These are phyloP conservation scores for Falco berigora DNA, from an alignment of 2,797 vertebrate species.

Conservation along the genomic window DNA sequence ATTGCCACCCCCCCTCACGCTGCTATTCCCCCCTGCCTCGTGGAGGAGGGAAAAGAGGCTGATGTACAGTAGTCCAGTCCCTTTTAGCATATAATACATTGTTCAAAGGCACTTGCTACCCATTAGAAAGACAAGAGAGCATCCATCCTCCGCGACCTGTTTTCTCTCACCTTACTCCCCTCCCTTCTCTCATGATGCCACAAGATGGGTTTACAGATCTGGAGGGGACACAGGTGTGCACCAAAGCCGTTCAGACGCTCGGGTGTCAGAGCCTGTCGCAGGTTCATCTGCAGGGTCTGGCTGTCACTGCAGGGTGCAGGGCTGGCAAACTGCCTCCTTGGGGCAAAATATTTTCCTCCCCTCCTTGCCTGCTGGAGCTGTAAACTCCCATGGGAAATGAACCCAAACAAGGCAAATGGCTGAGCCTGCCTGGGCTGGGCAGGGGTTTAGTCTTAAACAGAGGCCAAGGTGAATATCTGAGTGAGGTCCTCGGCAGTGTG, in stretches of 20 bases:
- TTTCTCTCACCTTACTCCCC: neutral
- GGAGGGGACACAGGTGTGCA: neutral
- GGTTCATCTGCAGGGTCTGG: neutral
- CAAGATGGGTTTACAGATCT: neutral
- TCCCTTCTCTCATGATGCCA: neutral
- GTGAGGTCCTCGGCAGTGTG: neutral
- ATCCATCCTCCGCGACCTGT: neutral
- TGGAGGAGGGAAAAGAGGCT: neutral
- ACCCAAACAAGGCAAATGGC: neutral
- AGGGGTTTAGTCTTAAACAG: neutral
- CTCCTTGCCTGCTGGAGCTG: neutral
- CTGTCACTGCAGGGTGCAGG: neutral
- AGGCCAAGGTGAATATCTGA: neutral
- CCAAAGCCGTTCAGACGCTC: neutral
- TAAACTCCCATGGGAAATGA: neutral
- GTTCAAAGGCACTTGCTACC: neutral
- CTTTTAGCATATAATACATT: neutral
- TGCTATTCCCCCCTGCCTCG: fast-evolving
- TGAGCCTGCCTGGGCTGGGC: neutral
- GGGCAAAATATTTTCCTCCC: neutral
- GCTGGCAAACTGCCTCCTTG: neutral
- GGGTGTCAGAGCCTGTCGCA: neutral
- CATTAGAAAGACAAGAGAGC: neutral
- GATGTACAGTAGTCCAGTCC: neutral
- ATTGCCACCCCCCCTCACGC: neutral